Base-by-base conservation (phyloP, 2,888 invertebrate species). In the Stenurella melanura region DNA sequence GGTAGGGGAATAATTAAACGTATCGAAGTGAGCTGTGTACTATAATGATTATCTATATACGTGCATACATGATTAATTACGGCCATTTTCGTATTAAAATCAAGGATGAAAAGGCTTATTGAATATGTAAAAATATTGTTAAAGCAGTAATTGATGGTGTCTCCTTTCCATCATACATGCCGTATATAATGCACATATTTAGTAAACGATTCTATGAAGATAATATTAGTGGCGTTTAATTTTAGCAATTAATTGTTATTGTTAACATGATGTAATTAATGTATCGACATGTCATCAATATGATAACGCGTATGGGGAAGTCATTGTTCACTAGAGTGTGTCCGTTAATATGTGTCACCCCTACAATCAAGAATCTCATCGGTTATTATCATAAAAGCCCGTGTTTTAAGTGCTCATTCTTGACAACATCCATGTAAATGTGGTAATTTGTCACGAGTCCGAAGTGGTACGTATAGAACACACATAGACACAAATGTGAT, bases 381-480 rank as follows among this genome's bases (percentile, higher is more conserved):
- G 70, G 60, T 70, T 69, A 60, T 70, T 60, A 60, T 70, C 60
- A 58, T 70, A 70, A 70, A 70, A 60, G 70, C 57, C 42, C 26
- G 38, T 42, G 50, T 78, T 80, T 80, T 80, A 77, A 80, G 80
- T 80, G 79, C 76, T 75, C 78, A 81, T 83, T 83, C 82, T 83
- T 82, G 82, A 81, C 78, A 83, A n/a, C 80, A 81, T 80, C 76
- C 74, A 82, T 80, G 83, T 80, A 80, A 80, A 83, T 83, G 81
- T 73, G 81, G 82, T 80, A 82, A 83, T 83, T 83, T 82, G 81
- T 82, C 83, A 83, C 78, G 77, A 71, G 80, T 79, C 80, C 80
- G 74, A 81, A 78, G 77, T 81, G 76, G 79, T 75, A 68, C 68
- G 34, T 68, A 68, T 68, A 56, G 68, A 68, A 68, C 69, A 38